Evolutionary conservation across 2,888 invertebrate species (phyloP).

Genomic region (Pachliopta kotzebuea): DNA sequence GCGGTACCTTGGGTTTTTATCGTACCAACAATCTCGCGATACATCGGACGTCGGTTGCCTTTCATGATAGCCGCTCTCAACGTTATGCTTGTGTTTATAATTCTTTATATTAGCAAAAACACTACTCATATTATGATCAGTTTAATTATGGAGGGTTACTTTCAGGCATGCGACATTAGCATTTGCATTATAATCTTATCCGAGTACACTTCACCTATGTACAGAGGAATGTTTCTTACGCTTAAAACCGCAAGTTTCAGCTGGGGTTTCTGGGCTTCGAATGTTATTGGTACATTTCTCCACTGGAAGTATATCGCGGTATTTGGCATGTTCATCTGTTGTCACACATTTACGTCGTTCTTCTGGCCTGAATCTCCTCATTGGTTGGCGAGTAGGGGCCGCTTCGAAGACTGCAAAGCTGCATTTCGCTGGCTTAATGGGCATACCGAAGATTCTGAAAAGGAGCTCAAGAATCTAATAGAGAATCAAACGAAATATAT

Average conservation of each 20-base stretch:
- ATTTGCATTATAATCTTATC: slow-evolving; percentile 40
- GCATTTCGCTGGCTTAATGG: slow-evolving; percentile 46
- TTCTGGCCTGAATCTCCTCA: slow-evolving; percentile 50
- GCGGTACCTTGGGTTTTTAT: slow-evolving; percentile 39
- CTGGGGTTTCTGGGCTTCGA: slow-evolving; percentile 55
- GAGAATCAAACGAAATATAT: not conserved
- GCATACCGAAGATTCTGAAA: slow-evolving; percentile 39
- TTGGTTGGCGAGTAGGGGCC: slow-evolving; percentile 52
- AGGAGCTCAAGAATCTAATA: slow-evolving; percentile 44
- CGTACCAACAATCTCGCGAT: slow-evolving; percentile 37
- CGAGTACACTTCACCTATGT: slow-evolving; percentile 49
- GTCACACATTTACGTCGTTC: slow-evolving; percentile 37
- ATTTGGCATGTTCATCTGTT: slow-evolving; percentile 37
- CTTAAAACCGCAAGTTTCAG: slow-evolving; percentile 50
- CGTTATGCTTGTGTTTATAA: slow-evolving; percentile 41
- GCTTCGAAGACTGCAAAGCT: slow-evolving; percentile 45
- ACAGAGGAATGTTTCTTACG: slow-evolving; percentile 50
- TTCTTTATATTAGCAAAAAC: slow-evolving; percentile 46
- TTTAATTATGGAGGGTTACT: slow-evolving; percentile 45
- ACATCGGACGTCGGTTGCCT: slow-evolving; percentile 39
- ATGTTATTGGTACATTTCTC: slow-evolving; percentile 49
- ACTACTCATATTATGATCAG: slow-evolving; percentile 45
- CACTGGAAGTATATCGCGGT: slow-evolving; percentile 50
- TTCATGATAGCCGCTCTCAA: slow-evolving; percentile 31
- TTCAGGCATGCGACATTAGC: not conserved